phyloP scores from a whole-genome alignment of 2,888 invertebrate genomes.

The Rhagophthalmus giganteus region DNA sequence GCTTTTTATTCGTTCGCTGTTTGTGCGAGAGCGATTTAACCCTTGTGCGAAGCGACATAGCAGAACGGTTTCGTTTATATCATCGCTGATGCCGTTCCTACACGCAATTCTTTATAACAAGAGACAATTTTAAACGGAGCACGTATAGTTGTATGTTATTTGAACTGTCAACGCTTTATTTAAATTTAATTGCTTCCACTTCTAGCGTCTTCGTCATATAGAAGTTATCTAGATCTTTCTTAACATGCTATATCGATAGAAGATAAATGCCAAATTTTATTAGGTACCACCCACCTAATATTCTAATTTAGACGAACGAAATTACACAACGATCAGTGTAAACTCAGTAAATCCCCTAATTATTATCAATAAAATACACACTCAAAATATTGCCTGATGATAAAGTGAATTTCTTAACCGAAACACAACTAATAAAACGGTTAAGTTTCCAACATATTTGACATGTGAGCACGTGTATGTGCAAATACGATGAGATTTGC shows the following conservation, averaged over 20 bases:
- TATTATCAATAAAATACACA: no score
- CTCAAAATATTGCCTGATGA: not conserved
- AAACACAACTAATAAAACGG: constrained; percentile 16
- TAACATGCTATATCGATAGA: no score
- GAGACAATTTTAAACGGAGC: constrained; percentile 29
- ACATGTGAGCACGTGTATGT: constrained; percentile 24
- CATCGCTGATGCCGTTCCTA: constrained; percentile 29
- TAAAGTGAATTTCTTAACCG: not conserved
- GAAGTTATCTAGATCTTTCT: not conserved
- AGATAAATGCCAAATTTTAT: no score
- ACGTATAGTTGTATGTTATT: constrained; percentile 31
- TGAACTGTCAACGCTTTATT: constrained; percentile 29
- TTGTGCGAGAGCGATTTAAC: constrained; percentile 33
- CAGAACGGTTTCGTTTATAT: constrained; percentile 33
- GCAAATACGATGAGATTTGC: constrained; percentile 24
- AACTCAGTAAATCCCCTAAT: no score
- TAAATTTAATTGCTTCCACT: constrained; percentile 25
- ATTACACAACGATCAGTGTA: no score
- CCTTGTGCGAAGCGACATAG: constrained; percentile 32
- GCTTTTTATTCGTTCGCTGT: constrained; percentile 33
- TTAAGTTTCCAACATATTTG: constrained; percentile 5
- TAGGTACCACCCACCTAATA: no score
- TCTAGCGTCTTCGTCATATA: constrained; percentile 1
- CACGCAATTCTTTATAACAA: constrained; percentile 30
- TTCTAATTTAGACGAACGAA: no score